Percentiles rank a stretch among this genome's conserved stretches.
These are phyloP conservation scores for Girardinus metallicus DNA, from an alignment of 2,797 vertebrate species.

Conservation along the genomic window DNA sequence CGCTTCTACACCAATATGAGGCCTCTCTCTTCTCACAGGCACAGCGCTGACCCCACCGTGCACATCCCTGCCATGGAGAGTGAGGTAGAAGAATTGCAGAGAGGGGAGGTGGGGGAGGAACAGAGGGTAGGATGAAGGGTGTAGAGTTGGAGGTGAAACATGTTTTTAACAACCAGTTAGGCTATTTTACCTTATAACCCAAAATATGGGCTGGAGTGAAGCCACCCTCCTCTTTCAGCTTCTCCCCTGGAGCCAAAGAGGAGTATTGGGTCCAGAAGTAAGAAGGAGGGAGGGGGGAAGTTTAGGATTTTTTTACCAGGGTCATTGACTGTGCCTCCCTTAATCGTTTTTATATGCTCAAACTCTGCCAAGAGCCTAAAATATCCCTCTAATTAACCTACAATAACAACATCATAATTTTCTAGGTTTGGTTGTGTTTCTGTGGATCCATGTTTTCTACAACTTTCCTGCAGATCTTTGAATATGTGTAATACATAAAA, in stretches of 20 bases:
- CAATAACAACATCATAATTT: constrained; percentile 75
- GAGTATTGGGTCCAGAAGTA: constrained; percentile 49
- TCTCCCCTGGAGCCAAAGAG: constrained; percentile 60
- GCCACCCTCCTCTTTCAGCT: constrained; percentile 56
- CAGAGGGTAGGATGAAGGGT: constrained; percentile 36
- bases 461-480: neutral
- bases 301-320: neutral
- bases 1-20: constrained; percentile 84
- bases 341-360: constrained; percentile 51
- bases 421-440: constrained; percentile 48
- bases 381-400: constrained; percentile 72
- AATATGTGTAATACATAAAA: constrained; percentile 8
- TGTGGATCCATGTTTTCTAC: constrained; percentile 2
- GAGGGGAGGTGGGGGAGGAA: constrained; percentile 13
- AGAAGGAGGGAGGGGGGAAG: constrained; percentile 9
- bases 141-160: constrained; percentile 52
- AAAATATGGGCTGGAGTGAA: constrained; percentile 65
- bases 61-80: constrained; percentile 78
- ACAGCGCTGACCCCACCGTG: constrained; percentile 78
- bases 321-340: constrained; percentile 32
- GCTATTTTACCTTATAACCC: constrained; percentile 73
- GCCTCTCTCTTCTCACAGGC: constrained; percentile 71
- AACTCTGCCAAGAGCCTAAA: constrained; percentile 58
- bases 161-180: constrained; percentile 63
- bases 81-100: constrained; percentile 35